Conservation (phyloP, 2,113 vertebrate species). For the Larimichthys crocea region DNA sequence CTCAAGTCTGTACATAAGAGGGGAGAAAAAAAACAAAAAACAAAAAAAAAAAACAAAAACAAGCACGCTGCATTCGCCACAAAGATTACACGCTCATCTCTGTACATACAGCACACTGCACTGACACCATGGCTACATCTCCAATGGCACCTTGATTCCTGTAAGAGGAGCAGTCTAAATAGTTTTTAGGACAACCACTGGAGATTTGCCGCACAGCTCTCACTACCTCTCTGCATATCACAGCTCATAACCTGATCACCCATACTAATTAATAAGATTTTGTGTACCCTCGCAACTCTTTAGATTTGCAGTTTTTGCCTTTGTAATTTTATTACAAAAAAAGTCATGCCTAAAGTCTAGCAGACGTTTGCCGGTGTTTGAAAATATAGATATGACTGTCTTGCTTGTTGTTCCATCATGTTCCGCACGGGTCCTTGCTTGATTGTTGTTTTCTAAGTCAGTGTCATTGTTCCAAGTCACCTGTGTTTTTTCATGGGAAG, state of each 20-base stretch:
- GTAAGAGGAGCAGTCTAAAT: slow-evolving; percentile 43
- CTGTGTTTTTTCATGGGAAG: slow-evolving; percentile 44
- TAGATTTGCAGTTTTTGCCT: slow-evolving; percentile 77
- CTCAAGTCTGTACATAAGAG: slow-evolving; percentile 76
- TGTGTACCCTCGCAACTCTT: slow-evolving; percentile 70
- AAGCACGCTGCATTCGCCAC: slow-evolving; percentile 76
- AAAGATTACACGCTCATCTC: slow-evolving; percentile 75
- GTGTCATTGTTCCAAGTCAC: slow-evolving; percentile 58
- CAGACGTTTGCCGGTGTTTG: slow-evolving; percentile 79
- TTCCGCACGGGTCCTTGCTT: slow-evolving; percentile 69
- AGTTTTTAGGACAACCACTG: slow-evolving; percentile 47
- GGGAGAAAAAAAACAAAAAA: not conserved
- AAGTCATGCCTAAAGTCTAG: slow-evolving; percentile 81
- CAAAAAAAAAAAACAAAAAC: slow-evolving; percentile 8
- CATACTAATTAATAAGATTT: slow-evolving; percentile 71
- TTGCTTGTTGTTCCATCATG: slow-evolving; percentile 53
- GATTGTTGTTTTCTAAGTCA: slow-evolving; percentile 72
- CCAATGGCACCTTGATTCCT: slow-evolving; percentile 44
- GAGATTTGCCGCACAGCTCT: slow-evolving; percentile 62
- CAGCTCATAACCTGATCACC: slow-evolving; percentile 70
- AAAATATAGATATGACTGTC: slow-evolving; percentile 79
- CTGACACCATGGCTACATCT: slow-evolving; percentile 53
- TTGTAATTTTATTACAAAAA: slow-evolving; percentile 81
- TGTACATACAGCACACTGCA: slow-evolving; percentile 83
- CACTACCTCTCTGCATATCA: slow-evolving; percentile 68